These are phyloP conservation scores for Caradrina clavipalpis DNA, from an alignment of 2,888 invertebrate species.

Conservation along the genomic window DNA sequence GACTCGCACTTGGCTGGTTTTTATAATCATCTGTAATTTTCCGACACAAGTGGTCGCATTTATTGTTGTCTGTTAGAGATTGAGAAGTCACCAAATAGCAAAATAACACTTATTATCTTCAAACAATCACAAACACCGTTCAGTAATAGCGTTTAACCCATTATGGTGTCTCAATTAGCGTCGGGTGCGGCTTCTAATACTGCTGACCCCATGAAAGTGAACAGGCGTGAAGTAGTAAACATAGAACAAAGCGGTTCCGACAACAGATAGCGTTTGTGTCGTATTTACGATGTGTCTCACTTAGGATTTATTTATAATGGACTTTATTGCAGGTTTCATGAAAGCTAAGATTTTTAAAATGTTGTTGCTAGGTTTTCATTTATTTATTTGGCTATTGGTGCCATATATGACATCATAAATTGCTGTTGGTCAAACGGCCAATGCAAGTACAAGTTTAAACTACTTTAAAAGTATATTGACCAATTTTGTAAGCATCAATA, in stretches of 20 bases:
- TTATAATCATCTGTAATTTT: too few relatives aligned
- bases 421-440: neutral
- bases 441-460: too few relatives aligned
- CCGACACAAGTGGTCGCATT: too few relatives aligned
- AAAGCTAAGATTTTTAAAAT: conserved; percentile 17
- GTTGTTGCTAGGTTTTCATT: conserved; percentile 6
- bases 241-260: conserved; percentile 38
- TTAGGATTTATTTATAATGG: conserved; percentile 34
- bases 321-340: conserved; percentile 28
- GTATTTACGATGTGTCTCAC: conserved; percentile 40
- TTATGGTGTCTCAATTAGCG: conserved; percentile 18
- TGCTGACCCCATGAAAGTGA: neutral
- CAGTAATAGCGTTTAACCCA: neutral
- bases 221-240: conserved; percentile 39
- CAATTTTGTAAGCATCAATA: too few relatives aligned
- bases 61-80: too few relatives aligned
- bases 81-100: neutral
- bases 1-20: too few relatives aligned
- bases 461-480: too few relatives aligned
- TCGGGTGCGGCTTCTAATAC: conserved; percentile 1
- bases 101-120: neutral
- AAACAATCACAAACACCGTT: neutral
- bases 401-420: neutral
- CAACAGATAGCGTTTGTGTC: conserved; percentile 26
- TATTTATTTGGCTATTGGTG: neutral